Percentiles rank a stretch among this genome's conserved stretches.
Conservation (phyloP, 2,113 vertebrate species). For the Perognathus longimembris region DNA sequence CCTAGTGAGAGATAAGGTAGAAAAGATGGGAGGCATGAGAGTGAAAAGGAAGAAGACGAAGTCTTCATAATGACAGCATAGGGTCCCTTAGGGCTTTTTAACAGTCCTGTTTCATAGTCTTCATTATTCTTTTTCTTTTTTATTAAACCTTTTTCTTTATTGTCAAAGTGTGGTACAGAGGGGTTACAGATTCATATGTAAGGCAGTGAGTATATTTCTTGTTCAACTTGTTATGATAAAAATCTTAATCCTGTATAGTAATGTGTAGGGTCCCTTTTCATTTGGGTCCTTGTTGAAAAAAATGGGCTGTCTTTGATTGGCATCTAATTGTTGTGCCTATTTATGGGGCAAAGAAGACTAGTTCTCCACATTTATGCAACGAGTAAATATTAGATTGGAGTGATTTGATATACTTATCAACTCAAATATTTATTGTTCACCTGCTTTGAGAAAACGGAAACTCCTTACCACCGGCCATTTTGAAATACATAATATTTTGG, state of each 20-base stretch:
- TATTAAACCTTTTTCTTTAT: too few species aligned
- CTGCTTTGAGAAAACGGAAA: neutral
- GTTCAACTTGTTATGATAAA: neutral
- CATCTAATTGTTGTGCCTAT: neutral
- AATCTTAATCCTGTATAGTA: neutral
- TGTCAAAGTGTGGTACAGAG: too few species aligned
- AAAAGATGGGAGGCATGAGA: neutral
- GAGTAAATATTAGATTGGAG: neutral
- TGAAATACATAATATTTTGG: neutral
- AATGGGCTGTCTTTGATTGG: neutral
- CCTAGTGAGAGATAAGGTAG: neutral
- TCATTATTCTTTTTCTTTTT: too few species aligned
- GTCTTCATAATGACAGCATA: neutral
- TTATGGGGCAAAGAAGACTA: neutral
- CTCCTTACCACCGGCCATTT: neutral
- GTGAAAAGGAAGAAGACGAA: neutral
- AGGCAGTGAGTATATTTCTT: too few species aligned
- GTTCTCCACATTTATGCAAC: too few species aligned
- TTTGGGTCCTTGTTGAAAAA: neutral
- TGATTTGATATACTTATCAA: neutral
- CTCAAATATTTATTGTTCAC: neutral
- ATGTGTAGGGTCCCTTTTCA: neutral
- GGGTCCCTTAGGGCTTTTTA: neutral
- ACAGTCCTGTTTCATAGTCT: neutral
- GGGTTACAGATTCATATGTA: too few species aligned